Base-by-base conservation (phyloP, 2,888 invertebrate species). In the Norana najaformis region DNA sequence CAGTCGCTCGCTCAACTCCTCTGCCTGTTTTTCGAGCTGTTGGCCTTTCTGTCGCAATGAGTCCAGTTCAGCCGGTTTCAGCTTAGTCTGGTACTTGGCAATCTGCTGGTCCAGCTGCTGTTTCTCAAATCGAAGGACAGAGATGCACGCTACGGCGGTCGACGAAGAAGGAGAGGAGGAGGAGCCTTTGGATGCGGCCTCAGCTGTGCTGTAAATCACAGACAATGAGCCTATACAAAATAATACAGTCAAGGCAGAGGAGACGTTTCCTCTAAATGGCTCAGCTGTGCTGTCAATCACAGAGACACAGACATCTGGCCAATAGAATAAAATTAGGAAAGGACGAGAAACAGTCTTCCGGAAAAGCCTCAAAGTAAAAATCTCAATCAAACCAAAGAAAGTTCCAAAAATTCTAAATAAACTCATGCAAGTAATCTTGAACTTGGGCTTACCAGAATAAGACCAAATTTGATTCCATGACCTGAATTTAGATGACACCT, bases 61-160 rank as follows among this genome's bases (percentile, higher is more conserved):
- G 88, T 93, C 92, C 88, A 93, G 91, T 92, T 94, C 94, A 18
- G 93, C 91, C 34, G 92, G 90, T 85, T 92, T 94, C 88, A 94
- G 91, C 91, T 93, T 93, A 90, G 93, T 93, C 90, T 93, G 93
- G 91, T 94, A 92, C 91, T 93, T 92, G 16, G 92, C 91, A 39
- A 94, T 93, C 94, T 94, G 94, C 92, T 94, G 93, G 91, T 94
- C 94, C 83, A 94, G 92, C 88, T 93, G 93, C 90, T 94, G 94
- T 91, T 93, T 94, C 91, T 95, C 95, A 92, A 92, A 94, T 90
- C 93, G 93, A 39, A 95, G 91, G 18, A 95, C 95, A 90, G 94
- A 94, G 92, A 95, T 93, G 92, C 94, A 94, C 0, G 92, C 93
- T 53, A 39, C 34, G 34, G 39, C 83, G 14, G 39, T 36, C 6